Conservation (phyloP, 2,888 invertebrate species). For the Euzophera pinguis region DNA sequence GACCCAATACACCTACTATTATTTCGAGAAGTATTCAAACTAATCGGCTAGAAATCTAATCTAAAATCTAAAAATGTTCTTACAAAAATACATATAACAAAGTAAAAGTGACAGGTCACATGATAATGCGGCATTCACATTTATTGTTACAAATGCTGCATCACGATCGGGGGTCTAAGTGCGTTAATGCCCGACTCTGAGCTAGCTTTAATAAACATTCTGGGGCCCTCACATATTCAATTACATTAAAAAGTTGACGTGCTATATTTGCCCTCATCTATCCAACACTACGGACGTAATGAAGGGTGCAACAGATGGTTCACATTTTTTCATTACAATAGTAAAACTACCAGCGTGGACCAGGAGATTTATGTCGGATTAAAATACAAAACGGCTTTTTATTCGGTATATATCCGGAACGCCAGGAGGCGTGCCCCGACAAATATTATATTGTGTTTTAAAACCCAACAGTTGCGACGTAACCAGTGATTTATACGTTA, state of each 20-base stretch:
- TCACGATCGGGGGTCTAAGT: constrained; percentile 28
- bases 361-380: constrained; percentile 74
- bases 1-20: no score
- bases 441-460: constrained; percentile 58
- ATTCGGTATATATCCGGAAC: constrained; percentile 67
- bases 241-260: constrained; percentile 76
- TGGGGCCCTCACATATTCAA: constrained; percentile 70
- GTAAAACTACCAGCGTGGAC: constrained; percentile 60
- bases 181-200: constrained; percentile 43
- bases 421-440: constrained; percentile 63
- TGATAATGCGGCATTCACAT: constrained; percentile 6
- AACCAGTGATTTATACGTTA: constrained; percentile 23
- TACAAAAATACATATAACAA: constrained; percentile 3
- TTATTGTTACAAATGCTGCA: constrained; percentile 9
- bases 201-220: constrained; percentile 67
- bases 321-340: constrained; percentile 72
- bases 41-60: no score
- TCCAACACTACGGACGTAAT: constrained; percentile 57
- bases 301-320: constrained; percentile 79
- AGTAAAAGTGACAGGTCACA: constrained; percentile 13
- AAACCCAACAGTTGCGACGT: constrained; percentile 45
- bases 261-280: constrained; percentile 64
- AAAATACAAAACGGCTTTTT: constrained; percentile 64
- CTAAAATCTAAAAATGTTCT: no score
- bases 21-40: no score